Evolutionary conservation across 2,888 invertebrate genomes (phyloP), one percentile per base, ranked within the genome.

Genomic region (Latrodectus elegans): DNA sequence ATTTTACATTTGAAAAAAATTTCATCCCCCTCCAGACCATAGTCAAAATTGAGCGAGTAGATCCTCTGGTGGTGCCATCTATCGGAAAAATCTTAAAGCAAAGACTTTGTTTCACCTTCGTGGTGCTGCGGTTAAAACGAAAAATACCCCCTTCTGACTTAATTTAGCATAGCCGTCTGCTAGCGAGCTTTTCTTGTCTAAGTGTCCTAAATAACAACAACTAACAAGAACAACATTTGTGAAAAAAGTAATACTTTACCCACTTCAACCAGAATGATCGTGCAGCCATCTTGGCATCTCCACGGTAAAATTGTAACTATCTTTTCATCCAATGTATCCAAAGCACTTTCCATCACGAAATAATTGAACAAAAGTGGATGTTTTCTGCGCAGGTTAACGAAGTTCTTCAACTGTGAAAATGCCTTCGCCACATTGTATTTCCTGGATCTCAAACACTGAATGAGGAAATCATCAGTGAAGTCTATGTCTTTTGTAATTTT

Each of bases 241-340:
- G 22, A 22, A 22, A 38, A 38, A 38, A 38, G 6, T 38, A 38
- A 38, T 38, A 38, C 38, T 53, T 52, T 70, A 87, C 87, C 82
- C 17, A 87, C 12, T 60, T 82, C 26, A 3, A 67, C 51, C 0
- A 78, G 51, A n/a, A 87, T 11, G 14, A 87, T 68, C 1, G 78
- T 26, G 38, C 87, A 87, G 14, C 87, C 87, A 17, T 87, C 87
- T 22, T 82, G 82, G 22, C 77, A 81, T 51, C 87, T 82, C 52
- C 60, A 77, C 8, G 81, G 81, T 8, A 82, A 60, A 15, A 77
- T 14, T 6, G 72, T 82, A 12, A 82, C 17, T 8, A 76, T 68
- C 49, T 73, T 77, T 1, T 77, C 14, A 1, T 8, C 52, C 17
- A 77, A 67, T 1, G 51, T 60, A 1, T 15, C 53, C 11, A 55